Evolutionary conservation across 2,888 invertebrate species (phyloP), one percentile per base, ranked within the genome.

Genomic region (Lepetodrilus schrolli): DNA sequence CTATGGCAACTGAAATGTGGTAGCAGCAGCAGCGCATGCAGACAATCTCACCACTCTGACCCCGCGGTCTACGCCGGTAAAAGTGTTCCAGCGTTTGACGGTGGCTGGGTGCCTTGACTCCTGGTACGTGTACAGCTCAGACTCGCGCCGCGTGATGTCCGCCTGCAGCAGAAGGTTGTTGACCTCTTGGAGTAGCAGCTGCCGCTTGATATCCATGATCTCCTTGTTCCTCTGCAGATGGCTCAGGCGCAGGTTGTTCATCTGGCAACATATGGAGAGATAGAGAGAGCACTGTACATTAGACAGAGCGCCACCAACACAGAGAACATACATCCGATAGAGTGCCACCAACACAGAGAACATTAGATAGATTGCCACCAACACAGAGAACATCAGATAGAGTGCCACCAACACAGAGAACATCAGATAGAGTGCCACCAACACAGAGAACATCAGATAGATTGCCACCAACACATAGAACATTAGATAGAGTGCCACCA

Each of bases 161-260:
- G 88, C 87, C 75, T 87, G 86, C 48, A 89, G 82, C 37, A 89
- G 82, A 36, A 88, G 80, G 75, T 89, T 88, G 79, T 85, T 88
- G 4, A 89, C 90, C 79, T 89, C 89, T 76, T 89, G 88, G n/a
- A 85, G 79, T 70, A 89, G 77, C 68, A 88, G 84, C 77, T 89
- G 89, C 23, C 88, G 80, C 76, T 89, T 88, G 84, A 90, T 84
- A 65, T 85, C 84, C 83, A 87, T 85, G 30, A 90, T 87, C 75
- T 89, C 86, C 70, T 86, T 85, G 82, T 88, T 88, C 4, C 90
- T 80, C 75, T 89, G 88, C 68, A 86, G 77, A 74, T 89, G 84
- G 74, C 88, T 87, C 68, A 87, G 79, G 13, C 86, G 78, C 58
- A 89, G 80, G 73, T 87, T 86, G 76, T 86, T 87, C 85, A 89